Conservation (phyloP, 2,888 invertebrate genomes). For the Rhagonycha fulva region DNA sequence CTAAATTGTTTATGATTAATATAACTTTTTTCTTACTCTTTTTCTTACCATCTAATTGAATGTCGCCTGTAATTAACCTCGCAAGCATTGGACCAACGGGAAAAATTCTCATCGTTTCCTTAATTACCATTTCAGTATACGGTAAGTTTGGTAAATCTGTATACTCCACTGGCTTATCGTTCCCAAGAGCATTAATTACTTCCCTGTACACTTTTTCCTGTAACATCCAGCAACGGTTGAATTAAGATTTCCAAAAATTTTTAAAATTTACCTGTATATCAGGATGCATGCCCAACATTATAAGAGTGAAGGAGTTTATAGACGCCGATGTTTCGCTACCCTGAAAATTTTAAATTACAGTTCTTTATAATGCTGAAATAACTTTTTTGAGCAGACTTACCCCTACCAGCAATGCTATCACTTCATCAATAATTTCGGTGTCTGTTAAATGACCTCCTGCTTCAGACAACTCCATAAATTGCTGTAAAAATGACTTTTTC, state of each 20-base stretch:
- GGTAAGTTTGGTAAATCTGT: slow-evolving; percentile 21
- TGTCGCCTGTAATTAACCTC: slow-evolving; percentile 15
- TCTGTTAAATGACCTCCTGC: slow-evolving; percentile 51
- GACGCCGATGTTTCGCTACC: slow-evolving; percentile 45
- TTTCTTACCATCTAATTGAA: slow-evolving; percentile 15
- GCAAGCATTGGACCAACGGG: slow-evolving; percentile 18
- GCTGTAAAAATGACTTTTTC: slow-evolving; percentile 55
- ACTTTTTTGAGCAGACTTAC: slow-evolving; percentile 48
- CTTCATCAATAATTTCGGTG: slow-evolving; percentile 57
- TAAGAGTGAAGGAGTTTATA: slow-evolving; percentile 38
- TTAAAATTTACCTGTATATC: slow-evolving; percentile 39
- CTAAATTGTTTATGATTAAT: background rate
- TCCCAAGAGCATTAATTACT: slow-evolving; percentile 20
- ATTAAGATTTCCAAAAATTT: background rate
- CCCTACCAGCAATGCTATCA: slow-evolving; percentile 60
- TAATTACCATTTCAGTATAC: slow-evolving; percentile 30
- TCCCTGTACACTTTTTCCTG: slow-evolving; percentile 48
- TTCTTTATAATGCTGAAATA: background rate
- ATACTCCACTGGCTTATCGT: background rate
- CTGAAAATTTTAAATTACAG: slow-evolving; percentile 21
- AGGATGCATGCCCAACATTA: slow-evolving; percentile 40
- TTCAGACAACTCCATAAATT: slow-evolving; percentile 57
- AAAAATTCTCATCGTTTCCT: slow-evolving; percentile 29
- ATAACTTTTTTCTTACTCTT: background rate
- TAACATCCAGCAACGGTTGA: background rate